These are phyloP conservation scores for Nesoenas mayeri DNA, from an alignment of 2,113 vertebrate species.

Conservation along the genomic window DNA sequence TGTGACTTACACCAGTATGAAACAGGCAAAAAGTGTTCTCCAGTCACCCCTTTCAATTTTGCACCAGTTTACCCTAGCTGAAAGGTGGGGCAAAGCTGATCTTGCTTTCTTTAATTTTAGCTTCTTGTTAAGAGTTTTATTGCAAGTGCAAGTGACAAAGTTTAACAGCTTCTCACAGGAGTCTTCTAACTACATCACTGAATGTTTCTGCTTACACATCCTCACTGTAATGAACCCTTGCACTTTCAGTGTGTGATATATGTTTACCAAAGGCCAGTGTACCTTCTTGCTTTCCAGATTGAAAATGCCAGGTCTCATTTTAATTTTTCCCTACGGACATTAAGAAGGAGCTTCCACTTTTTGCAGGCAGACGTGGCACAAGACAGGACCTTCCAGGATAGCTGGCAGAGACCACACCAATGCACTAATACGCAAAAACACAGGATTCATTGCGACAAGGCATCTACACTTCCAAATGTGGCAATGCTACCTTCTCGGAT, in stretches of 20 bases:
- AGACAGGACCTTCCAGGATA: not conserved
- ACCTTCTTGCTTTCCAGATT: not conserved
- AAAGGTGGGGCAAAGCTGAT: not conserved
- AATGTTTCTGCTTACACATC: not conserved
- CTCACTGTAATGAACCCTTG: not conserved
- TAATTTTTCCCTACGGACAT: not conserved
- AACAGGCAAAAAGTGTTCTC: not conserved
- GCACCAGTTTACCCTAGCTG: not conserved
- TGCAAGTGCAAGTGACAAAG: not conserved
- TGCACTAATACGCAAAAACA: not conserved
- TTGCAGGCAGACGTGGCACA: not conserved
- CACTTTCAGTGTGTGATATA: not conserved
- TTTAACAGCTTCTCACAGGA: not conserved
- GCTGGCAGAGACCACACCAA: not conserved
- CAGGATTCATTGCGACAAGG: not conserved
- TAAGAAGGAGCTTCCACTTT: not conserved
- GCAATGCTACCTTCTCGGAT: not conserved
- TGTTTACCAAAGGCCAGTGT: not conserved
- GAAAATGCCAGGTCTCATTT: not conserved
- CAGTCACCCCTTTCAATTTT: not conserved
- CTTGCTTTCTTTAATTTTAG: not conserved
- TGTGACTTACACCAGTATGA: not conserved
- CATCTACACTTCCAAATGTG: not conserved
- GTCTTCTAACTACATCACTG: not conserved
- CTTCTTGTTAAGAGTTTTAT: not conserved